These are phyloP conservation scores for Pseudopodoces humilis DNA, from an alignment of 2,113 vertebrate species.

Conservation along the genomic window DNA sequence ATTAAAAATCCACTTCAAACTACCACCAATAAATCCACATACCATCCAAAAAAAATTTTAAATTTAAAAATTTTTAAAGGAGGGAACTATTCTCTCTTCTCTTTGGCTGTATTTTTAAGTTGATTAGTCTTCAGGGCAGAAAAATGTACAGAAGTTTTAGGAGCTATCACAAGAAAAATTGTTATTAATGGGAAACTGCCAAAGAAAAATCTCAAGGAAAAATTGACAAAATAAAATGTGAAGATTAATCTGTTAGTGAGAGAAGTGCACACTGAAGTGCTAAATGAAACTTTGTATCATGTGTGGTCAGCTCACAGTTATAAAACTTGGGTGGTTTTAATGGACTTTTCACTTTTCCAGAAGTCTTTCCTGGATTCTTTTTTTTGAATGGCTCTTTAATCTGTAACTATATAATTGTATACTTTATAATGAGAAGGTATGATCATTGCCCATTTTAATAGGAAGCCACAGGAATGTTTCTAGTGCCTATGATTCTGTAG, in stretches of 20 bases:
- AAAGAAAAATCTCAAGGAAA: neutral
- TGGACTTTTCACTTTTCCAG: neutral
- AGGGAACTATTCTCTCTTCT: neutral
- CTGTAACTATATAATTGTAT: neutral
- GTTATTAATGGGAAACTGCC: neutral
- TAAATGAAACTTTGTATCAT: neutral
- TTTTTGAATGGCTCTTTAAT: neutral
- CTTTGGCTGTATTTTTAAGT: neutral
- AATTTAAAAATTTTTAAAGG: neutral
- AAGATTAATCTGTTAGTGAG: neutral
- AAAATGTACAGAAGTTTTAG: neutral
- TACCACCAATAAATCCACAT: neutral
- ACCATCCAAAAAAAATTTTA: neutral
- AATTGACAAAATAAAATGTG: neutral
- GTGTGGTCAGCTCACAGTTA: neutral
- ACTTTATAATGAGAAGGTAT: neutral
- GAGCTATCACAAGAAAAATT: neutral
- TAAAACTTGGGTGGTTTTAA: neutral
- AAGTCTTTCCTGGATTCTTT: neutral
- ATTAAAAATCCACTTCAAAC: neutral
- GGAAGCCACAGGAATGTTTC: neutral
- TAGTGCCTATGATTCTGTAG: neutral
- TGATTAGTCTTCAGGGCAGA: neutral
- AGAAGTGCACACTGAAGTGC: neutral
- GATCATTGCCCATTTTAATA: neutral